Evolutionary conservation across 53 echinoderm and acorn worm species (phyloP), one percentile per base, ranked within the genome.

Genomic region (Arbacia lixula): DNA sequence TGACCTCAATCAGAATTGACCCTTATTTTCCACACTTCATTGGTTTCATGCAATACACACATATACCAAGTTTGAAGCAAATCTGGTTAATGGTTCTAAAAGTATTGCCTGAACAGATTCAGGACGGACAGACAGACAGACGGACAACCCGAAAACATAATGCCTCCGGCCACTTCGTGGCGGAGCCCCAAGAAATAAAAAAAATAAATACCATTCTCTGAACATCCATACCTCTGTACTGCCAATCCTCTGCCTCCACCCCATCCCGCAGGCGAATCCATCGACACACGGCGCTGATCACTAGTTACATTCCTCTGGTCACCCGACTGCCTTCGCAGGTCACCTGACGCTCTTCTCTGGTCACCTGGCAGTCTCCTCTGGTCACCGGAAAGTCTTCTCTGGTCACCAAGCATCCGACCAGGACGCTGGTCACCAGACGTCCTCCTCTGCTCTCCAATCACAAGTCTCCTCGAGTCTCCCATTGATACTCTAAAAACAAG

Each of bases 191-290:
- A n/a, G n/a, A n/a, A n/a, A n/a, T n/a, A n/a, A n/a, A n/a, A n/a
- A n/a, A n/a, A n/a, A n/a, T n/a, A n/a, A n/a, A n/a, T n/a, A n/a
- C n/a, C n/a, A n/a, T n/a, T n/a, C n/a, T n/a, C 56, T 24, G 10
- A 56, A 8, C 19, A 11, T 3, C 12, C 36, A 60, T 41, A 78
- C 79, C 79, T 78, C 41, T 58, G 79, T 12, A 38, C 60, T 41
- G 61, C 39, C 61, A 78, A 39, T 60, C 79, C 79, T 55, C 79
- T 39, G 79, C 79, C 79, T 78, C 79, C 28, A 78, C 79, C 79
- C 79, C 60, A 2, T 39, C 6, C 61, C 9, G 4, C 25, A 21
- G 60, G 28, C 26, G 79, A 37, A 40, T 60, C 79, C 26, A 78
- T 27, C 21, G 79, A 78, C 16, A 78, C 42, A 38, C 79, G 58